Evolutionary conservation across 2,113 vertebrate genomes (phyloP), one percentile per base, ranked within the genome.

Genomic region (Amazona vittata): DNA sequence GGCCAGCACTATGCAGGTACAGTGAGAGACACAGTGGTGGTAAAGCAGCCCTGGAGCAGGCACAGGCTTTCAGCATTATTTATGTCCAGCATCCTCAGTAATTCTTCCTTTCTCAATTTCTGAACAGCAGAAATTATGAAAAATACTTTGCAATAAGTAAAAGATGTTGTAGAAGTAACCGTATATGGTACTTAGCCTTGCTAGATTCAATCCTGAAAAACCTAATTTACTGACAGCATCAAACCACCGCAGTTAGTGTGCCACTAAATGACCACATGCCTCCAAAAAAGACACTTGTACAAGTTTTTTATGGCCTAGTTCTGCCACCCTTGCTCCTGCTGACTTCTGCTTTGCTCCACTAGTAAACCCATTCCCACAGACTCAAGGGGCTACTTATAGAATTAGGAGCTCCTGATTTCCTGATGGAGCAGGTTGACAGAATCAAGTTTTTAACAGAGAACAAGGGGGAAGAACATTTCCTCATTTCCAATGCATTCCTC

Each of bases 401-500:
- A 31, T 70, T 35, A 78, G 37, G 69, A 89, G 17, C 12, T 49
- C 8, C 8, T 3, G 1, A 5, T 59, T 64, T 83, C 39, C 44
- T 74, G 11, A 47, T 47, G 18, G 19, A 22, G 70, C 28, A 60
- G 20, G 39, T 24, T 43, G 26, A 3, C 24, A 73, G 59, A 82
- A n/a, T 80, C 8, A 37, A 6, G 4, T 64, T 83, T 91, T 69
- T 31, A 68, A 35, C n/a, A 69, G 9, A 53, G 19, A 64, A 60
- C 22, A 83, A 81, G 18, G 33, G 15, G 17, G 16, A 84, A 89
- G 20, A 82, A 55, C 50, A 3, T 78, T 91, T 91, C 33, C n/a
- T 93, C 31, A 49, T 86, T 95, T 95, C 83, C 70, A 47, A 75
- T 26, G 33, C 52, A 52, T 89, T 92, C 59, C 26, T 89, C 47